These are phyloP conservation scores for Ichneumon xanthorius DNA, from an alignment of 2,888 invertebrate species.

Conservation along the genomic window DNA sequence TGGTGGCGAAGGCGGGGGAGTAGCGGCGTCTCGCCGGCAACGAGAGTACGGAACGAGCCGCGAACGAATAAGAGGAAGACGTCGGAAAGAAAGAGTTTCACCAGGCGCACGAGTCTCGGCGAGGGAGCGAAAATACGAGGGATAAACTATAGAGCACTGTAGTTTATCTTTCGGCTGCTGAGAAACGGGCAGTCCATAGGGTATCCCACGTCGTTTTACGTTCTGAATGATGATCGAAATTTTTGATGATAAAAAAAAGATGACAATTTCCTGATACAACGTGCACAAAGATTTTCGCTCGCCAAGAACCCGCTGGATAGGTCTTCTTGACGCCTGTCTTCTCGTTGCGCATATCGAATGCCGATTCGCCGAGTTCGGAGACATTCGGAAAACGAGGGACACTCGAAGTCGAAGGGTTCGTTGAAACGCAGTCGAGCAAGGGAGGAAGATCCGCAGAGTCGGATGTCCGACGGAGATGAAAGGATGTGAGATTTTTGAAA, in stretches of 20 bases:
- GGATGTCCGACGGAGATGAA: conserved; percentile 11
- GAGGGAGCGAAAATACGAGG: background rate
- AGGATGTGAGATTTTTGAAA: conserved; percentile 27
- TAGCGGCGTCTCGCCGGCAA: conserved; percentile 51
- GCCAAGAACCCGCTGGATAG: too few relatives aligned
- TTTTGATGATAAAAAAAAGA: too few relatives aligned
- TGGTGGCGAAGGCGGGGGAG: conserved; percentile 51
- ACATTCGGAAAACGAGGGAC: background rate
- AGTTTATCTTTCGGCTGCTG: background rate
- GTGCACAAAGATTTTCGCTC: too few relatives aligned
- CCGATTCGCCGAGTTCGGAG: background rate
- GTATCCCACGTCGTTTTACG: too few relatives aligned
- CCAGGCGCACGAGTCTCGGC: conserved; percentile 11
- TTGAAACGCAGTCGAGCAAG: conserved; percentile 17
- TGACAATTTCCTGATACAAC: too few relatives aligned
- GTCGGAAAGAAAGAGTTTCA: conserved; percentile 34
- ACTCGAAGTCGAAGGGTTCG: conserved; percentile 1
- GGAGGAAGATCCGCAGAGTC: conserved; percentile 19
- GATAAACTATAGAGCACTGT: background rate
- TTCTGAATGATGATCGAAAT: too few relatives aligned
- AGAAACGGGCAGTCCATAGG: background rate
- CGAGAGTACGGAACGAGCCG: conserved; percentile 37
- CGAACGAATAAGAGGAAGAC: conserved; percentile 30
- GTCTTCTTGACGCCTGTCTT: too few relatives aligned
- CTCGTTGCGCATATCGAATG: background rate